Evolutionary conservation across 2,888 invertebrate genomes (phyloP), one percentile per base, ranked within the genome.

Genomic region (Apamea monoglypha): DNA sequence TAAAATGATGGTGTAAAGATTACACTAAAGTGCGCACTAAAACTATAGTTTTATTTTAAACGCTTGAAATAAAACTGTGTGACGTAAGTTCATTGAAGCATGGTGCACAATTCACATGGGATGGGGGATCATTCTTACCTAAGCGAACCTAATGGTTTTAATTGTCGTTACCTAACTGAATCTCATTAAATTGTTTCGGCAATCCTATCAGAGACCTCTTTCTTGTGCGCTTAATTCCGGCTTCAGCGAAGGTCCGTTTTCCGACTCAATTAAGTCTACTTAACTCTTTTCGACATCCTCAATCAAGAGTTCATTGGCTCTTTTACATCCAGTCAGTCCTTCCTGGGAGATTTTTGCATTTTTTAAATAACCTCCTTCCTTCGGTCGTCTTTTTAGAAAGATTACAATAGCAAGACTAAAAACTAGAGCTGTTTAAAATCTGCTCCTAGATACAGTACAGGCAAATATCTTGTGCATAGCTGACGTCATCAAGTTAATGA

Each of bases 401-500:
- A 8, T 56, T 70, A 78, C 44, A 12, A 71, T 18, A 21, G 3
- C 16, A 64, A 64, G n/a, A 63, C 16, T 47, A 18, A 36, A 70
- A 1, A 18, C 8, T 40, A 47, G 61, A 71, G 50, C 59, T 70
- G 21, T 81, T 66, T 40, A 63, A 71, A 68, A 53, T 86, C 50
- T 29, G 29, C 47, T 86, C 36, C 59, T 40, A 82, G 63, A 32
- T 44, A 68, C 36, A 68, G 44, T 70, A 66, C 68, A 74, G 64
- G 85, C 76, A 74, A 73, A 75, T 74, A 73, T 81, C 77, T 81
- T 69, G 81, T 81, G 63, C 56, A 78, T 68, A 73, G 78, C 76
- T 88, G 86, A 89, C 88, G 88, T 89, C 88, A 88, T 78, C 66
- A 76, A 74, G 69, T 78, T 88, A 89, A 89, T 89, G 88, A 88